Conservation (phyloP, 1,140 invertebrate genomes). For the Leptinotarsa defecta region DNA sequence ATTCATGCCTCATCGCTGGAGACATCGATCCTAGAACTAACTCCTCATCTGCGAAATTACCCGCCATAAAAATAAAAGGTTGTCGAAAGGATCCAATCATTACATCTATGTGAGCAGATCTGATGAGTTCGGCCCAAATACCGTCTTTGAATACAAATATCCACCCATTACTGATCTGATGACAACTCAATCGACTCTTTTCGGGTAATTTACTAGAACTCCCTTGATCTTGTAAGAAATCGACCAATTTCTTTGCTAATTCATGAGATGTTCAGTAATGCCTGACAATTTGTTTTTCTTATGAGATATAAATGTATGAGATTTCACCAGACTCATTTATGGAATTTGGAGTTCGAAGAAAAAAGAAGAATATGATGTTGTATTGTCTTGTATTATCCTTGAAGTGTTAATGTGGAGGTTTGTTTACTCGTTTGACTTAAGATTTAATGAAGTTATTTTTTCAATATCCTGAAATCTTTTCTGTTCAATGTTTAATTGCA, state of each 20-base stretch:
- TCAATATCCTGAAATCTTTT: too few species aligned
- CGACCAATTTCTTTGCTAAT: constrained; percentile 22
- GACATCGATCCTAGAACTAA: constrained; percentile 9
- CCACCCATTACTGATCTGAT: constrained; percentile 14
- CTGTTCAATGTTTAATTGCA: too few species aligned
- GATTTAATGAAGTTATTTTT: too few species aligned
- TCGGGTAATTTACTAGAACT: constrained; percentile 13
- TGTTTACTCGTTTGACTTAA: too few species aligned
- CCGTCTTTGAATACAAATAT: constrained; percentile 14
- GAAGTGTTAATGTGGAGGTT: too few species aligned
- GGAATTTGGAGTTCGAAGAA: too few species aligned
- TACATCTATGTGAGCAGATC: constrained; percentile 17
- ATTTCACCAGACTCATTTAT: too few species aligned
- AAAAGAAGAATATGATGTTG: too few species aligned
- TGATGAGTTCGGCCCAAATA: constrained; percentile 6
- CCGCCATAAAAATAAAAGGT: constrained; percentile 21
- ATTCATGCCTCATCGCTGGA: constrained; percentile 6
- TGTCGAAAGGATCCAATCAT: constrained; percentile 22
- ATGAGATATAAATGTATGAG: not conserved
- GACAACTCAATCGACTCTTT: constrained; percentile 21
- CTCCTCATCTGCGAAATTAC: constrained; percentile 11
- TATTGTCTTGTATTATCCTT: too few species aligned
- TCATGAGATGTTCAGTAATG: constrained; percentile 10
- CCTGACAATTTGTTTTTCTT: not conserved
- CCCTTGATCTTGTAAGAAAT: not conserved